These are phyloP conservation scores for Parus major DNA, from an alignment of 2,113 vertebrate genomes.

Conservation along the genomic window DNA sequence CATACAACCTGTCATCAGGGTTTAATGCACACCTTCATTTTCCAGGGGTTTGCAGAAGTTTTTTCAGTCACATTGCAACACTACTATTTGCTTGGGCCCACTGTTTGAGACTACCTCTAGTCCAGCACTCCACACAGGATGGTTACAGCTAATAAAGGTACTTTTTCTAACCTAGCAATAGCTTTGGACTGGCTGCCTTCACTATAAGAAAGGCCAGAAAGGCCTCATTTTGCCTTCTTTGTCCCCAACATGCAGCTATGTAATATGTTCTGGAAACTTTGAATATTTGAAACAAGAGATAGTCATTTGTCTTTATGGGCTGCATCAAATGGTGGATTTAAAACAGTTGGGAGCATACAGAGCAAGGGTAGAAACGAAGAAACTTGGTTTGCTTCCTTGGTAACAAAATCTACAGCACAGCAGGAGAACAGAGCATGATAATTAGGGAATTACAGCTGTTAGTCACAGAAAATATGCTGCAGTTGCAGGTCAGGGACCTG, in stretches of 20 bases:
- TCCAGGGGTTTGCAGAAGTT: background rate
- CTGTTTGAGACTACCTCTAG: background rate
- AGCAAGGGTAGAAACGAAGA: conserved; percentile 1
- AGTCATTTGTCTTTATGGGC: conserved; percentile 42
- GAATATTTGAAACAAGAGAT: conserved; percentile 31
- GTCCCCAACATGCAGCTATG: background rate
- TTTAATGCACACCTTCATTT: background rate
- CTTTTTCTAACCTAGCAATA: background rate
- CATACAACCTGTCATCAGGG: background rate
- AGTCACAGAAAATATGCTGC: conserved; percentile 76
- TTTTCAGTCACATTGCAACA: background rate
- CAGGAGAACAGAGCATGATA: conserved; percentile 78
- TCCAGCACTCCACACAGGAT: background rate
- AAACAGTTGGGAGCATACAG: conserved; percentile 39
- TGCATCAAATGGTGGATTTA: conserved; percentile 61
- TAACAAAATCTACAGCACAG: conserved; percentile 76
- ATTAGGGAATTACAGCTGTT: conserved; percentile 78
- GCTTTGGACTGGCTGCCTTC: background rate
- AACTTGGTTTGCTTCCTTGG: conserved; percentile 64
- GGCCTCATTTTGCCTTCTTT: background rate
- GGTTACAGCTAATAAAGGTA: background rate
- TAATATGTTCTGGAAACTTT: background rate
- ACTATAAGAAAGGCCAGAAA: background rate
- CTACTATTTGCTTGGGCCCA: background rate
- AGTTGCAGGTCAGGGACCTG: conserved; percentile 76